Base-by-base conservation (phyloP, 2,888 invertebrate species). In the Drosophila nr. perissopoda region DNA sequence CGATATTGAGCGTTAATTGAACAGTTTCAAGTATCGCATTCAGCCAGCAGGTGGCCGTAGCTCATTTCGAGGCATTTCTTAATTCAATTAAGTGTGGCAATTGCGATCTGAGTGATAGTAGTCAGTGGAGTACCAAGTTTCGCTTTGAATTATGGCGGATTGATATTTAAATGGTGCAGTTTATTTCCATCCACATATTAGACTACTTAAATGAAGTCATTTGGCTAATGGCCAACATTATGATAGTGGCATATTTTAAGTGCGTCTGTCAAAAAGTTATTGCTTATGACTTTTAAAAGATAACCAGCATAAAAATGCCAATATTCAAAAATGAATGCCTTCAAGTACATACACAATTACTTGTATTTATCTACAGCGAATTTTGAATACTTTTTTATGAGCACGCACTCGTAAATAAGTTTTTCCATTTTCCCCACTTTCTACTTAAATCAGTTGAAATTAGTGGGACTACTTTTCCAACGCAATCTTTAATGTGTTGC, bases 1-100 rank as follows among this genome's bases (percentile, higher is more conserved):
- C 52, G 65, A 76, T 83, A 73, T 73, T 68, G 64, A 52, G 59
- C 58, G 40, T 80, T 83, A 83, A 80, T 80, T 83, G 80, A 80
- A 80, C 80, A 69, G 69, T 69, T 80, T 81, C 48, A 33, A 33
- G 69, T 70, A 77, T 80, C 56, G 48, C 52, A 82, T 64, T 63
- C 29, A 69, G 66, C 74, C 81, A 83, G 87, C 87, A 73, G 83
- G 80, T 63, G 84, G 74, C 48, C 48, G 34, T 25, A 42, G 13
- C 67, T 29, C 45, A 66, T 45, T 52, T 48, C 66, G 18, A 48
- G 61, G 48, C 62, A 64, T 76, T 63, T 48, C 71, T 62, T 54
- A 61, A 58, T 60, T 62, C 36, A 42, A 40, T 25, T n/a, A 63
- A 25, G 49, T 52, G 51, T 60, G 58, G 62, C 66, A 58, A 33